phyloP scores from a whole-genome alignment of 2,888 invertebrate species.

The Pyralis farinalis region DNA sequence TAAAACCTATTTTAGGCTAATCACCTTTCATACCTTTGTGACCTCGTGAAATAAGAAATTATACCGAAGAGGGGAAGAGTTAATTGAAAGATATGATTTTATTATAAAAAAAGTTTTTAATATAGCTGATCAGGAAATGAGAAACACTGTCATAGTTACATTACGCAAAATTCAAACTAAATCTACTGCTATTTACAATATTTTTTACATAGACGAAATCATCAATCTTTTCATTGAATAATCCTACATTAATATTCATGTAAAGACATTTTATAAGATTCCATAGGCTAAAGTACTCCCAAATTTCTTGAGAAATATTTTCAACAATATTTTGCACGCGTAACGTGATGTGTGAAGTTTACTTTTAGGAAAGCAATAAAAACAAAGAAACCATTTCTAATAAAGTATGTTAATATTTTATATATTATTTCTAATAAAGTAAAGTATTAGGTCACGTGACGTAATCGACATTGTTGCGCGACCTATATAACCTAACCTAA shows the following conservation, averaged over 20 bases:
- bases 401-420: too few species aligned
- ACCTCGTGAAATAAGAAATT: background rate
- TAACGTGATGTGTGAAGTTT: too few species aligned
- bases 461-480: too few species aligned
- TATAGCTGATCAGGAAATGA: conserved; percentile 65
- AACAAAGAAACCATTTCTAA: too few species aligned
- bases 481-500: too few species aligned
- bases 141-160: conserved; percentile 63
- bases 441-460: too few species aligned
- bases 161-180: conserved; percentile 56
- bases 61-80: background rate
- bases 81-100: conserved; percentile 35
- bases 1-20: conserved; percentile 51
- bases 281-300: too few species aligned
- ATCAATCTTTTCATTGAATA: conserved; percentile 13
- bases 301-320: too few species aligned
- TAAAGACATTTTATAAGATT: too few species aligned
- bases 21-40: conserved; percentile 9
- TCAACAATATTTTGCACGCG: too few species aligned
- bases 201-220: conserved; percentile 41
- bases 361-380: too few species aligned
- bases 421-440: too few species aligned
- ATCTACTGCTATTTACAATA: conserved; percentile 69
- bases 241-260: conserved; percentile 5
- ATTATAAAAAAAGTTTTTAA: conserved; percentile 67